These are phyloP conservation scores for Papilio glaucus DNA, from an alignment of 1,140 invertebrate species.

Conservation along the genomic window DNA sequence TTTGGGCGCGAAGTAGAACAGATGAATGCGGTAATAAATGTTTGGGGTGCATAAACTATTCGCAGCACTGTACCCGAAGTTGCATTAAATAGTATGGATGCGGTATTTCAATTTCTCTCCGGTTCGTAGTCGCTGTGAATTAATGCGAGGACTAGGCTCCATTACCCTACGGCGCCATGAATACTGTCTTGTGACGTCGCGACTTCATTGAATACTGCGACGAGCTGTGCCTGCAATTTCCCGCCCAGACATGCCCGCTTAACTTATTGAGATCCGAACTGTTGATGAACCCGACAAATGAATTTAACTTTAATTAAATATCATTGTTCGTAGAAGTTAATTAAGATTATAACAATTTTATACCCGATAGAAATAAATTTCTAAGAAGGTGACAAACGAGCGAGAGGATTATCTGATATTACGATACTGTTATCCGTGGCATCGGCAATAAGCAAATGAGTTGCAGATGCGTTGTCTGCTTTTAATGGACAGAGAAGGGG, in stretches of 20 bases:
- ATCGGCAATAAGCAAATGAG: no score
- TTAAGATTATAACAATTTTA: no score
- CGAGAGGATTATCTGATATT: no score
- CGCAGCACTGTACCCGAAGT: constrained; percentile 5
- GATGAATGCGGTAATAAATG: constrained; percentile 31
- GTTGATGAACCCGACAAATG: background rate
- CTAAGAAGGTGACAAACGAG: no score
- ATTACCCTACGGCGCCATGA: constrained; percentile 27
- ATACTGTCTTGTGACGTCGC: background rate
- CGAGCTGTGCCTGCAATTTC: constrained; percentile 6
- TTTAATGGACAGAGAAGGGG: no score
- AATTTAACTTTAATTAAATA: background rate
- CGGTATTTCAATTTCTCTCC: constrained; percentile 32
- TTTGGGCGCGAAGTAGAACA: constrained; percentile 8
- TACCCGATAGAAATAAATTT: no score
- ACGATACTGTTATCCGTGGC: no score
- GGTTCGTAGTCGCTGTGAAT: constrained; percentile 5
- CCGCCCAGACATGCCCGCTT: constrained; percentile 3
- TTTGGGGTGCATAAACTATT: background rate
- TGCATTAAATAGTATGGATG: constrained; percentile 25
- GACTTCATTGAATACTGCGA: constrained; percentile 26
- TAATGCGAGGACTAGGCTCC: constrained; percentile 22
- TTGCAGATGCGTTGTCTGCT: no score
- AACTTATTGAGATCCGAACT: constrained; percentile 16
- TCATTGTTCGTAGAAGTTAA: background rate